These are phyloP conservation scores for Linyphia triangularis DNA, from an alignment of 2,888 invertebrate genomes.

Conservation along the genomic window DNA sequence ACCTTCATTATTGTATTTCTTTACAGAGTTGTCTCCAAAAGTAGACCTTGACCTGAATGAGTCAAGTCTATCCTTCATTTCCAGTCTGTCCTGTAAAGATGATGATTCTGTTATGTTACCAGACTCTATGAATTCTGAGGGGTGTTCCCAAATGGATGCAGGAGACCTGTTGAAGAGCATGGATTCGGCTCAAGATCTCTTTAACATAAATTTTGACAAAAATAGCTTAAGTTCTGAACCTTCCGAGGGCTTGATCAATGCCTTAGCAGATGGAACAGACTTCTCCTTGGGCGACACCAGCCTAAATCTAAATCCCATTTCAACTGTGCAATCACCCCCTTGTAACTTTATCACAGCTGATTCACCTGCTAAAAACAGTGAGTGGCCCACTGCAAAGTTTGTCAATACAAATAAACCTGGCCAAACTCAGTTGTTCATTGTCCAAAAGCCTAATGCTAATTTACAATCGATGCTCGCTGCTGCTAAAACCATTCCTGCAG, in stretches of 20 bases:
- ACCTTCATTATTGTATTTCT: not conserved
- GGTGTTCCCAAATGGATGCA: not conserved
- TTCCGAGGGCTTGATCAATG: conserved; percentile 46
- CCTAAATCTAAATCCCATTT: not conserved
- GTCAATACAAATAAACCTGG: conserved; percentile 36
- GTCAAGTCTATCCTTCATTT: conserved; percentile 55
- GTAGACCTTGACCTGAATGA: conserved; percentile 61
- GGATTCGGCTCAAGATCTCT: conserved; percentile 27
- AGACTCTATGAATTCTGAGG: conserved; percentile 53
- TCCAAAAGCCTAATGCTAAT: conserved; percentile 56
- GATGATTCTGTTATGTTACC: conserved; percentile 56
- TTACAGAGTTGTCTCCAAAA: conserved; percentile 66
- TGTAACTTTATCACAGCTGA: conserved; percentile 36
- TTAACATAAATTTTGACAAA: conserved; percentile 58
- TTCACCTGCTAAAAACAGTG: conserved; percentile 24
- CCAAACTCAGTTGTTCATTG: conserved; percentile 49
- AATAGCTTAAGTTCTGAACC: conserved; percentile 22
- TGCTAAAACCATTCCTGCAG: conserved; percentile 37
- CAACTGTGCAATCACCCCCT: conserved; percentile 40
- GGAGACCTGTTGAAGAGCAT: conserved; percentile 24
- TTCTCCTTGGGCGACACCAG: conserved; percentile 9
- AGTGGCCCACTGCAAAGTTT: conserved; percentile 25
- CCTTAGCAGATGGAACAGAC: conserved; percentile 38
- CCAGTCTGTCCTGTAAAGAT: conserved; percentile 63
- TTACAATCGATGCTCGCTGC: conserved; percentile 40